Conservation (phyloP, 2,888 invertebrate genomes). For the Syrista parreyssii region DNA sequence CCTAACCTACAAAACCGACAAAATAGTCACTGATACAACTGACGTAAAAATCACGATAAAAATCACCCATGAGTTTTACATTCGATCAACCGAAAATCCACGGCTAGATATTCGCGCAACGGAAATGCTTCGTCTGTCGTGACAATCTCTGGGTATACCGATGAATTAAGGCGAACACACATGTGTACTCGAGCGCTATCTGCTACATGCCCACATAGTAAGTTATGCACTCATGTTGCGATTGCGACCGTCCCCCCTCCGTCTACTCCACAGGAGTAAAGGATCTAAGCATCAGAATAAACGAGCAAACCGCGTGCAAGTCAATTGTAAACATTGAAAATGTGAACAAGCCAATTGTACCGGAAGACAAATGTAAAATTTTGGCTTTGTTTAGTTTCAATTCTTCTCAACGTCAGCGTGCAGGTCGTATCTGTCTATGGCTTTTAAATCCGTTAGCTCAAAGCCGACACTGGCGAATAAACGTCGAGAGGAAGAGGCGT, state of each 20-base stretch:
- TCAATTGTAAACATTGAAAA: background rate
- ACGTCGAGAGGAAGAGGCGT: conserved; percentile 5
- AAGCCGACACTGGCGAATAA: background rate
- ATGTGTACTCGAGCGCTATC: background rate
- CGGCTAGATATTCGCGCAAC: background rate
- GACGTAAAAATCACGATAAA: background rate
- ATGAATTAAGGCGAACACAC: background rate
- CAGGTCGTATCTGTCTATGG: background rate
- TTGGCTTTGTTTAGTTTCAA: background rate
- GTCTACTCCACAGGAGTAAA: background rate
- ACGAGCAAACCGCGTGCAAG: background rate
- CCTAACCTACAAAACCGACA: background rate
- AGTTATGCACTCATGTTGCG: background rate
- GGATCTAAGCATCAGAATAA: background rate
- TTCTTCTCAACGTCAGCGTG: background rate
- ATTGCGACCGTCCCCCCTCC: background rate
- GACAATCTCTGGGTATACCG: background rate
- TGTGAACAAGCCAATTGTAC: background rate
- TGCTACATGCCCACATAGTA: background rate
- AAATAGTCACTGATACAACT: background rate
- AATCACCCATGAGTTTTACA: background rate
- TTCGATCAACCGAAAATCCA: background rate
- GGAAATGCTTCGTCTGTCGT: background rate
- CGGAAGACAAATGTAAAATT: background rate
- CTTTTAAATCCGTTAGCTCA: background rate